Percentiles rank a stretch among this genome's conserved stretches.
Conservation (phyloP, 2,888 invertebrate genomes). For the Anthoptus insignis region DNA sequence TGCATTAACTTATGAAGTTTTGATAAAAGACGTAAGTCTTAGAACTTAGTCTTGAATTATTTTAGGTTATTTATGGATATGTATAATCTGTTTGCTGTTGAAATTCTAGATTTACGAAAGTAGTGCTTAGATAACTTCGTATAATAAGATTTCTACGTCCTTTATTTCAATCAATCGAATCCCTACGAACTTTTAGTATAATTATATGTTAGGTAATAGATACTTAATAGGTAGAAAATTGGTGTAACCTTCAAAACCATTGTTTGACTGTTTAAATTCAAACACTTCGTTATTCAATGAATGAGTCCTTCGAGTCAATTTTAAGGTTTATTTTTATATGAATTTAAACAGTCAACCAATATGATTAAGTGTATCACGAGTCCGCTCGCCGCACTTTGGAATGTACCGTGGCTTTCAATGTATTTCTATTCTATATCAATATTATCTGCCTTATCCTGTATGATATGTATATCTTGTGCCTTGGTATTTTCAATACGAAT, state of each 20-base stretch:
- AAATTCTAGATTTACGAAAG: too few relatives aligned
- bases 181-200: too few relatives aligned
- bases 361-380: conserved; percentile 17
- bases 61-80: too few relatives aligned
- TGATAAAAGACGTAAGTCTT: too few relatives aligned
- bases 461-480: conserved; percentile 24
- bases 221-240: too few relatives aligned
- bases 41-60: too few relatives aligned
- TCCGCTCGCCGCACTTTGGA: conserved; percentile 33
- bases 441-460: conserved; percentile 24
- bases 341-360: conserved; percentile 24
- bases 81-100: too few relatives aligned
- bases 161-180: too few relatives aligned
- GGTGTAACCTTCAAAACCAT: neutral
- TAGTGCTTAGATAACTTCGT: too few relatives aligned
- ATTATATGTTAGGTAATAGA: too few relatives aligned
- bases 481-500: conserved; percentile 26
- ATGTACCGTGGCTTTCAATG: conserved; percentile 37
- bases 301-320: neutral
- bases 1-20: too few relatives aligned
- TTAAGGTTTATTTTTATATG: neutral
- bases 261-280: conserved; percentile 23
- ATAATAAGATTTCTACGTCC: too few relatives aligned
- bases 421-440: conserved; percentile 35
- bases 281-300: neutral